Base-by-base conservation (phyloP, 1,140 invertebrate genomes). In the Drosophila willistoni region DNA sequence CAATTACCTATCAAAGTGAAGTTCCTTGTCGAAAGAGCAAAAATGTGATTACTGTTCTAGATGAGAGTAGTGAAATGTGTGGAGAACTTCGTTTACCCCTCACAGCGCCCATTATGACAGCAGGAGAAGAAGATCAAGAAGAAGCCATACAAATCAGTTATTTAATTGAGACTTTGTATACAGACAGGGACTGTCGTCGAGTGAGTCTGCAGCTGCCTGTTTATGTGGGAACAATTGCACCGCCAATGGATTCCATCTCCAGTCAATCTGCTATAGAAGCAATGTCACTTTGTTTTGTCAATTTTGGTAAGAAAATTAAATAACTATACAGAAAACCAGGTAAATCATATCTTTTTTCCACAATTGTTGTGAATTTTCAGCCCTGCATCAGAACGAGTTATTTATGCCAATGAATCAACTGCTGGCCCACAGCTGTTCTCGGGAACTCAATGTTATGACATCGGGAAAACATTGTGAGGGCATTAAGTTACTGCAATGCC, bases 221-320 rank as follows among this genome's bases (percentile, higher is more conserved):
- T n/a, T 54, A 59, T 25, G 71, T 90, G 13, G 87, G 71, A 39
- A 90, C 72, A 36, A 67, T 70, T 42, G 84, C 80, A 22, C 84
- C 84, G 36, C 76, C 72, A 12, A 36, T 72, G 10, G 33, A 60
- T 2, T 56, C 34, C 13, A 5, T 34, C 7, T 9, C 12, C 14
- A 29, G 4, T 9, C 64, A 44, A 29, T 41, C 57, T 0, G 62
- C 75, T 1, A 29, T 14, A 44, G 55, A 44, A 34, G 14, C 13
- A 42, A 25, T 42, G 14, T 33, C 63, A 1, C 64, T 68, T 34
- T 74, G 82, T 29, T 83, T 71, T 14, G 70, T 73, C 3, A 86
- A 86, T 34, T 57, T 77, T 51, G 83, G 83, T 86, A 54, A 79
- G 64, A 51, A 22, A 22, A 22, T 22, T 22, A 13, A 12, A 13